These are phyloP conservation scores for Cryptocephalus moraei DNA, from an alignment of 2,888 invertebrate genomes.

Conservation along the genomic window DNA sequence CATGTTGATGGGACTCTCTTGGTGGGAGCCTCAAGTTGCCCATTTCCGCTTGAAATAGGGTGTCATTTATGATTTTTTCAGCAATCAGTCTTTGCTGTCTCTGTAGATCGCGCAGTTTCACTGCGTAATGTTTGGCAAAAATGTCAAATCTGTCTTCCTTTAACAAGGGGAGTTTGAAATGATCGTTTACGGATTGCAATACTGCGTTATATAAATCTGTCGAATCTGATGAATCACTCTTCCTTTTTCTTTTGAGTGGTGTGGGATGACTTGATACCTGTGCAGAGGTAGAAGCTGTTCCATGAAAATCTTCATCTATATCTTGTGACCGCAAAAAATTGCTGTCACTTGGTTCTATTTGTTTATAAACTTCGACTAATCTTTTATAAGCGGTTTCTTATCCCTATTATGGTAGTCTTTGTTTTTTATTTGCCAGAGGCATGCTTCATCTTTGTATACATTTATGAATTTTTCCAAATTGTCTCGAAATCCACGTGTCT, in stretches of 20 bases:
- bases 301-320: too few relatives aligned
- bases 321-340: too few relatives aligned
- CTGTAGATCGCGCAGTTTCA: constrained; percentile 11
- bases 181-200: constrained; percentile 2
- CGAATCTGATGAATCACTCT: constrained; percentile 1
- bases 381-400: too few relatives aligned
- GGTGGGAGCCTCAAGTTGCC: constrained; percentile 6
- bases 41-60: constrained; percentile 10
- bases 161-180: constrained; percentile 5
- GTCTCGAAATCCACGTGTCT: too few relatives aligned
- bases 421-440: too few relatives aligned
- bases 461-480: too few relatives aligned
- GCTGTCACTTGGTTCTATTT: too few relatives aligned
- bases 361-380: too few relatives aligned
- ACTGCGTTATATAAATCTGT: background rate
- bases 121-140: constrained; percentile 8
- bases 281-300: too few relatives aligned
- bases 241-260: constrained; percentile 4
- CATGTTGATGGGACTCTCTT: background rate
- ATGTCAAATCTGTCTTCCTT: constrained; percentile 9
- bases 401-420: too few relatives aligned
- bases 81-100: constrained; percentile 9
- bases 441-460: too few relatives aligned
- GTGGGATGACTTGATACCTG: too few relatives aligned
- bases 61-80: constrained; percentile 13